These are phyloP conservation scores for Cataglyphis albicans DNA, from an alignment of 2,888 invertebrate genomes.

Conservation along the genomic window DNA sequence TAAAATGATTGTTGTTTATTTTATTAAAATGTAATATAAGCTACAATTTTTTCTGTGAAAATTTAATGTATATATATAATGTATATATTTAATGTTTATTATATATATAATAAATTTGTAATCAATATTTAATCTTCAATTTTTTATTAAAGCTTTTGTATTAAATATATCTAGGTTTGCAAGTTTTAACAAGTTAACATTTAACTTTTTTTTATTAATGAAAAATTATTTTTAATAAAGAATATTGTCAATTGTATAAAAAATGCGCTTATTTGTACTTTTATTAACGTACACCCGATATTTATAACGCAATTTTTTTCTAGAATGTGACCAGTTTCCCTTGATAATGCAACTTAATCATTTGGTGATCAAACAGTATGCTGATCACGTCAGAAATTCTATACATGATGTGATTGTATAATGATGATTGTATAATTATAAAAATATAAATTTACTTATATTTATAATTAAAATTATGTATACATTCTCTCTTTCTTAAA, in stretches of 20 bases:
- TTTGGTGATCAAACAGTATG: constrained; percentile 75
- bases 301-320: constrained; percentile 65
- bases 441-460: background rate
- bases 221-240: background rate
- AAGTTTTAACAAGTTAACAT: background rate
- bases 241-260: background rate
- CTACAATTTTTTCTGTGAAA: background rate
- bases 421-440: constrained; percentile 10
- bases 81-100: background rate
- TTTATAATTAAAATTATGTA: background rate
- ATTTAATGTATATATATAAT: background rate
- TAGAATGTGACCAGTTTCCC: constrained; percentile 75
- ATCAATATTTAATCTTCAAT: background rate
- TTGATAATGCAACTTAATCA: constrained; percentile 77
- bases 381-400: constrained; percentile 52
- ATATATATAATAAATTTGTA: background rate
- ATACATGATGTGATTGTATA: background rate
- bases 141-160: background rate
- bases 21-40: background rate
- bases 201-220: background rate
- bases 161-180: background rate
- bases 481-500: background rate
- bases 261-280: constrained; percentile 17
- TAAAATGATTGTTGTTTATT: background rate
- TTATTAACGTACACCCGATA: constrained; percentile 21